Conservation (phyloP, 2,797 vertebrate genomes). For the Nyctalus aviator region DNA sequence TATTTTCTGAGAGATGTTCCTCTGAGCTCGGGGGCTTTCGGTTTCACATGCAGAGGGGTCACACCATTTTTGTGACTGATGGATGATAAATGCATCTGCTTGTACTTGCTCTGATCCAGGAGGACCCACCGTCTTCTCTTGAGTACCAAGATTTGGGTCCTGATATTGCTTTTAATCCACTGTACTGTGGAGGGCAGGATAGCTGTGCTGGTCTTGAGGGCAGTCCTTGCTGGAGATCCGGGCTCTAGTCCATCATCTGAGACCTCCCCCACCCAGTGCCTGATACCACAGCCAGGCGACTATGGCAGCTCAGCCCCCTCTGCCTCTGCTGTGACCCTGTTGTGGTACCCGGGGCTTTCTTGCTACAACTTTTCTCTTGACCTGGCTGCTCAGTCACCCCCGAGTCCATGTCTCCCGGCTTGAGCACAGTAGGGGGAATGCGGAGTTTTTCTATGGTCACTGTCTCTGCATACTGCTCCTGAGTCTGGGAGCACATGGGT, state of each 20-base stretch:
- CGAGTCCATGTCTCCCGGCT: background rate
- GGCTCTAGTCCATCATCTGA: background rate
- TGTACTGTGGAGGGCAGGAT: background rate
- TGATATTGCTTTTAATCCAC: background rate
- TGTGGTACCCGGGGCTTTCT: background rate
- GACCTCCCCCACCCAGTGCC: background rate
- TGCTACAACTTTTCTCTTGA: background rate
- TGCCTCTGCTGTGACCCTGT: background rate
- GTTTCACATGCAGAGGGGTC: too few species aligned
- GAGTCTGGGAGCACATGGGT: background rate
- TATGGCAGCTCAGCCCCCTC: background rate
- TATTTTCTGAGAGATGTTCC: background rate
- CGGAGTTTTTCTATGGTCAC: background rate
- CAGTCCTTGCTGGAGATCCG: background rate
- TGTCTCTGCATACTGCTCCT: background rate
- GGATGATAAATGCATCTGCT: background rate
- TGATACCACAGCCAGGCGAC: too few species aligned
- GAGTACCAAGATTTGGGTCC: background rate
- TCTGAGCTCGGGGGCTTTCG: background rate
- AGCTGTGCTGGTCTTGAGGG: background rate
- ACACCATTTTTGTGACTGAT: background rate
- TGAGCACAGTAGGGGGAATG: background rate
- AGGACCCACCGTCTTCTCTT: background rate
- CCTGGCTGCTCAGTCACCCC: background rate
- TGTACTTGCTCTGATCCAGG: background rate